These are phyloP conservation scores for Drosophila meridiana DNA, from an alignment of 2,888 invertebrate genomes.

Conservation along the genomic window DNA sequence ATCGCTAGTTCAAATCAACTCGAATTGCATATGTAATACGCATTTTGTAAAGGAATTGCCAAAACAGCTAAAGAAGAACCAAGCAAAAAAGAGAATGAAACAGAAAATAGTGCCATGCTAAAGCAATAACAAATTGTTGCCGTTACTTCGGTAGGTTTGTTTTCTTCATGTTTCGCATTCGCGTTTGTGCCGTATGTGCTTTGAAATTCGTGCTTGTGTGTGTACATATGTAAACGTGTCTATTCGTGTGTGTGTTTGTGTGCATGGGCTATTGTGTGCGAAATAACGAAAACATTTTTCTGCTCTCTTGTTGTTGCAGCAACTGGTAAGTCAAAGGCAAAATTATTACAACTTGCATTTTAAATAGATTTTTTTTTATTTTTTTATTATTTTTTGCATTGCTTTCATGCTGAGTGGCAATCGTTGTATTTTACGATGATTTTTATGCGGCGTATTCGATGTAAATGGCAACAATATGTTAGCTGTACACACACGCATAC, in stretches of 20 bases:
- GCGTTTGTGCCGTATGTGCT: slow-evolving; percentile 43
- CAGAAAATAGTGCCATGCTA: slow-evolving; percentile 29
- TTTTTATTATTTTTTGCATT: slow-evolving; percentile 22
- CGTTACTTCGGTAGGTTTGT: slow-evolving; percentile 37
- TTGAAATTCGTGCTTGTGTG: slow-evolving; percentile 20
- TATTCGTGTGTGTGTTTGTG: slow-evolving; percentile 12
- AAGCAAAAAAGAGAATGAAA: slow-evolving; percentile 2
- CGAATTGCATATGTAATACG: slow-evolving; percentile 51
- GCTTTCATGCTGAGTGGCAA: slow-evolving; percentile 18
- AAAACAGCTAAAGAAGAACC: slow-evolving; percentile 6
- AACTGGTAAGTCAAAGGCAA: slow-evolving; percentile 54
- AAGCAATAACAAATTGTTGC: slow-evolving; percentile 68
- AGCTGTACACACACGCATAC: slow-evolving; percentile 36
- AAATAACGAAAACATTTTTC: slow-evolving; percentile 48
- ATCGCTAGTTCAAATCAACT: slow-evolving; percentile 42
- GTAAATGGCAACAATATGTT: slow-evolving; percentile 77
- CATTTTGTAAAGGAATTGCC: slow-evolving; percentile 46
- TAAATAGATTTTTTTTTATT: slow-evolving; percentile 26
- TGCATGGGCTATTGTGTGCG: slow-evolving; percentile 24
- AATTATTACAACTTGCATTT: slow-evolving; percentile 27
- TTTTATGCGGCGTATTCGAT: slow-evolving; percentile 43
- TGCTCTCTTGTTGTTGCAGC: slow-evolving; percentile 29
- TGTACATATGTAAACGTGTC: slow-evolving; percentile 14
- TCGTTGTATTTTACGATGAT: slow-evolving; percentile 28
- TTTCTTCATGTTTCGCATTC: slow-evolving; percentile 45